Conservation (phyloP, 2,888 invertebrate genomes). For the Craniophora ligustri region DNA sequence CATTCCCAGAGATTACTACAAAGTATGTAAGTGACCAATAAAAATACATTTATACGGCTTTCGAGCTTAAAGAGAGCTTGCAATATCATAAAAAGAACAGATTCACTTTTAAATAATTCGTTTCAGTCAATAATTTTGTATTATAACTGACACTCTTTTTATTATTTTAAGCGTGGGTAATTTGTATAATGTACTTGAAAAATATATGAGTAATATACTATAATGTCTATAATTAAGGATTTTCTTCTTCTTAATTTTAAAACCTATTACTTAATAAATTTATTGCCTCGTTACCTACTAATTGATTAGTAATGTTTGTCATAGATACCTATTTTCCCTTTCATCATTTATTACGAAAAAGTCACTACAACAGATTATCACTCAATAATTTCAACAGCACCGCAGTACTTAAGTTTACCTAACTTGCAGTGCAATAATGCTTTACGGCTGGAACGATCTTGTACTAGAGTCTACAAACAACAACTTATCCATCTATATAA, state of each 20-base stretch:
- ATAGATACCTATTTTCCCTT: no score
- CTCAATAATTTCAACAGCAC: background rate
- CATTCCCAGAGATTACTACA: slow-evolving; percentile 58
- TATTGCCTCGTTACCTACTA: no score
- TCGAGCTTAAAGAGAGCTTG: slow-evolving; percentile 54
- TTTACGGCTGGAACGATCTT: slow-evolving; percentile 27
- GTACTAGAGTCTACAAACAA: slow-evolving; percentile 28
- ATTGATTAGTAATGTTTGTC: no score
- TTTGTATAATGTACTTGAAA: slow-evolving; percentile 22
- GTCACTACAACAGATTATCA: background rate
- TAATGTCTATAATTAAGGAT: no score
- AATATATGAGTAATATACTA: slow-evolving; percentile 2
- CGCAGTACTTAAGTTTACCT: background rate
- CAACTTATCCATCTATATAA: slow-evolving; percentile 30
- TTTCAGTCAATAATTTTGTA: slow-evolving; percentile 56
- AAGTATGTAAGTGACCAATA: slow-evolving; percentile 63
- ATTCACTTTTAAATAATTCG: slow-evolving; percentile 58
- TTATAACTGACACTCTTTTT: slow-evolving; percentile 38
- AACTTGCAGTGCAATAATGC: slow-evolving; percentile 11
- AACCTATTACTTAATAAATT: no score
- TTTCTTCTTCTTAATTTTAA: no score
- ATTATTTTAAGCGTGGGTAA: slow-evolving; percentile 26
- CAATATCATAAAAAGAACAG: slow-evolving; percentile 57
- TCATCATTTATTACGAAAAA: no score
- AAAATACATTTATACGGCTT: slow-evolving; percentile 60